Base-by-base conservation (phyloP, 2,888 invertebrate species). In the Oscheius sp. region DNA sequence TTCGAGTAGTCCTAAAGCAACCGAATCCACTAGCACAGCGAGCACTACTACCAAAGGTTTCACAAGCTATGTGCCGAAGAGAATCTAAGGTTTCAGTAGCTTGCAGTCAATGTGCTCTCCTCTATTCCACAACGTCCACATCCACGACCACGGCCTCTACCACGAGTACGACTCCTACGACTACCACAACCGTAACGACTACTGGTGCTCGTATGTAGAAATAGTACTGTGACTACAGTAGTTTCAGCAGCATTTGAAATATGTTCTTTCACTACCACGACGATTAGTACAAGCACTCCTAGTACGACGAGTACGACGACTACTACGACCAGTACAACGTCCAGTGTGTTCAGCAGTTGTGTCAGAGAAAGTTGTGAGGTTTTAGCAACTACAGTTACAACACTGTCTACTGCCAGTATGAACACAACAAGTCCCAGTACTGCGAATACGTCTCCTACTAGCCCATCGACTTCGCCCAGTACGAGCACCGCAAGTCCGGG, bases 401-500 rank as follows among this genome's bases (percentile, higher is more conserved):
- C 53, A 1, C 10, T 5, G n/a, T 48, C 53, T 13, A 51, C 51
- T 66, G 1, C 66, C 2, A 53, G n/a, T 11, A 66, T 35, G 32
- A 66, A 47, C 1, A 51, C 66, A 1, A 66, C 53, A 10, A 66
- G 51, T 53, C 10, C 66, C 11, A 48, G 37, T 11, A 63, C 21
- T 21, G 29, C n/a, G 21, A 35, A 2, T 62, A 35, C 47, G 4
- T 9, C 62, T 9, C 11, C 63, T 9, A 63, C 63, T 2, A 37
- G 48, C 9, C 7, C 63, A 13, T n/a, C 7, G 47, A 42, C 42
- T 21, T 4, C 2, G n/a, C 29, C 51, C 10, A 51, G 32, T 66
- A 51, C 32, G 33, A 62, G 62, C 37, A 62, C 62, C 4, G 5
- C 29, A 7, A 63, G 48, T 48, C 11, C 53, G n/a, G 11, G 7